phyloP scores from a whole-genome alignment of 1,140 invertebrate genomes.

The Lysiphlebus fabarum region DNA sequence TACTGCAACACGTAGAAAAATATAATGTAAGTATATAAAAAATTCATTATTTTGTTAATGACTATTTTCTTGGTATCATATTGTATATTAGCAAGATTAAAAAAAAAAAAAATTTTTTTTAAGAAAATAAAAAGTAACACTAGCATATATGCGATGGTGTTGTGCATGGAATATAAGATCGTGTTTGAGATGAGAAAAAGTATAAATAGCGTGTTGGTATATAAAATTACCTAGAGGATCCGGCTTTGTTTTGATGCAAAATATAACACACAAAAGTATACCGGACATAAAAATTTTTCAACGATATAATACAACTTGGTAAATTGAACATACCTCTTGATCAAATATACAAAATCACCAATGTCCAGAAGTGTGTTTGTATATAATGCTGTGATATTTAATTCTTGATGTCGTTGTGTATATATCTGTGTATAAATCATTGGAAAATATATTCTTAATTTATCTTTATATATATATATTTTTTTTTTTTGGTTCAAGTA shows the following conservation, averaged over 20 bases:
- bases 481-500: too few relatives aligned
- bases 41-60: constrained; percentile 51
- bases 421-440: too few relatives aligned
- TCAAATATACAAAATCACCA: too few relatives aligned
- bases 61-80: constrained; percentile 45
- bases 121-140: constrained; percentile 7
- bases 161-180: constrained; percentile 49
- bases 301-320: not conserved
- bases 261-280: constrained; percentile 25
- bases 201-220: constrained; percentile 29
- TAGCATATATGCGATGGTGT: constrained; percentile 24
- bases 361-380: too few relatives aligned
- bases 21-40: constrained; percentile 12
- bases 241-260: constrained; percentile 32
- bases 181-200: constrained; percentile 51
- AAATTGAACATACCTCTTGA: not conserved
- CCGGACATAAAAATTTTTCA: constrained; percentile 21
- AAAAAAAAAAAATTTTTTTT: constrained; percentile 1
- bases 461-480: too few relatives aligned
- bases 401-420: too few relatives aligned
- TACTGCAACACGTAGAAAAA: constrained; percentile 6
- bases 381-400: too few relatives aligned
- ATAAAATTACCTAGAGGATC: constrained; percentile 36
- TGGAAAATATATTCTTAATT: too few relatives aligned
- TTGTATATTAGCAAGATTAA: not conserved